Conservation (phyloP, 2,888 invertebrate species). For the Callosobruchus maculatus region DNA sequence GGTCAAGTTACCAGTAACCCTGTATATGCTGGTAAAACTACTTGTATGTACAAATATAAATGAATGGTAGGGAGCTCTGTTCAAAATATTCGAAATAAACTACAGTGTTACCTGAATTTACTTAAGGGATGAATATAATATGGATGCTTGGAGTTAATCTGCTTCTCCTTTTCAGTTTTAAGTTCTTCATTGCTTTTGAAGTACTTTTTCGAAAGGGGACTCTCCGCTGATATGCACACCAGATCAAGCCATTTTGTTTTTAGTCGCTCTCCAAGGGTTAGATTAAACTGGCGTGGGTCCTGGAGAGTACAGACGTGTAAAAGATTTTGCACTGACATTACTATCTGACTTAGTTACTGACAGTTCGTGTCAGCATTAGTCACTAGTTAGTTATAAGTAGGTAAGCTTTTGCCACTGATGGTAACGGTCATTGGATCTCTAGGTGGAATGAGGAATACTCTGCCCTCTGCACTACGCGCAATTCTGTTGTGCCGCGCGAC, state of each 20-base stretch:
- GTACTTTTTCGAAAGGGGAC: slow-evolving; percentile 1
- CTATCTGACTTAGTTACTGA: background rate
- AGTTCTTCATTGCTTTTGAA: slow-evolving; percentile 2
- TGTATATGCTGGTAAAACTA: no score
- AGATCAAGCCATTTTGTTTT: background rate
- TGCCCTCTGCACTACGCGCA: no score
- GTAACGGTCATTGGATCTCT: no score
- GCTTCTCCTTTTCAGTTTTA: background rate
- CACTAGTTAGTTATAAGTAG: no score
- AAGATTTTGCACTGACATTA: background rate
- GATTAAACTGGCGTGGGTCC: background rate
- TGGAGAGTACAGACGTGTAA: background rate
- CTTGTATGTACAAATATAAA: no score
- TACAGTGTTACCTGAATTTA: slow-evolving; percentile 3
- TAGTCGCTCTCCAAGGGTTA: background rate
- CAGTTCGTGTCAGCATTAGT: background rate
- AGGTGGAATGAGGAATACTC: no score
- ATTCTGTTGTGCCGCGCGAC: no score
- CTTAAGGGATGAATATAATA: slow-evolving; percentile 4
- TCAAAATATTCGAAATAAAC: background rate
- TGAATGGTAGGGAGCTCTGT: no score
- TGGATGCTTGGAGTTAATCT: slow-evolving; percentile 3
- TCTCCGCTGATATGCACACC: background rate
- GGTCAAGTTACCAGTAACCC: no score
- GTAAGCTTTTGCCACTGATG: no score